Conservation (phyloP, 2,888 invertebrate species). For the Eupsilia transversa region DNA sequence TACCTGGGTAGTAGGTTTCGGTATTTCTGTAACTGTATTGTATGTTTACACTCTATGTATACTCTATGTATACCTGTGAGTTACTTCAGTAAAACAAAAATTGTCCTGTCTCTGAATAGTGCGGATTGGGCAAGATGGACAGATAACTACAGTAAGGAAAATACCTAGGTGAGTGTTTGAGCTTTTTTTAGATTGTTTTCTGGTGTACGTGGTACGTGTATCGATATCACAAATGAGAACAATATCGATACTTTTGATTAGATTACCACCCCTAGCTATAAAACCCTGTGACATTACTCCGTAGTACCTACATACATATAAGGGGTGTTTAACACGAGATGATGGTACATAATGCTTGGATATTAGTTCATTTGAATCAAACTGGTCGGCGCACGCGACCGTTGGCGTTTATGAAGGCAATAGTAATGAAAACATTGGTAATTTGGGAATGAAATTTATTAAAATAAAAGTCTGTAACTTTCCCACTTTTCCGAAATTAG, state of each 20-base stretch:
- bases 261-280: constrained; percentile 38
- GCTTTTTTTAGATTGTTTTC: background rate
- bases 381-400: constrained; percentile 40
- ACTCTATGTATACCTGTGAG: background rate
- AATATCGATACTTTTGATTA: constrained; percentile 16
- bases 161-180: background rate
- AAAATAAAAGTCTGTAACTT: background rate
- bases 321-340: constrained; percentile 57
- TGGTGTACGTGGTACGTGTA: background rate
- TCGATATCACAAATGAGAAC: background rate
- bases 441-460: constrained; percentile 7
- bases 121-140: background rate
- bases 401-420: constrained; percentile 31
- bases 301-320: constrained; percentile 46
- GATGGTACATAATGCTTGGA: constrained; percentile 43
- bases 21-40: background rate
- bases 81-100: background rate
- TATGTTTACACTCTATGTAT: background rate
- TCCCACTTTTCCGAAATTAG: background rate
- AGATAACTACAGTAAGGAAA: background rate
- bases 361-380: constrained; percentile 52
- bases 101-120: background rate
- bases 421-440: constrained; percentile 10
- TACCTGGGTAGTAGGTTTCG: background rate
- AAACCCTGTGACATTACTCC: constrained; percentile 52